Percentiles rank a stretch among this genome's conserved stretches.
These are phyloP conservation scores for Heliopora coerulea DNA, from an alignment of 92 coral and sea anemone genomes.

Conservation along the genomic window DNA sequence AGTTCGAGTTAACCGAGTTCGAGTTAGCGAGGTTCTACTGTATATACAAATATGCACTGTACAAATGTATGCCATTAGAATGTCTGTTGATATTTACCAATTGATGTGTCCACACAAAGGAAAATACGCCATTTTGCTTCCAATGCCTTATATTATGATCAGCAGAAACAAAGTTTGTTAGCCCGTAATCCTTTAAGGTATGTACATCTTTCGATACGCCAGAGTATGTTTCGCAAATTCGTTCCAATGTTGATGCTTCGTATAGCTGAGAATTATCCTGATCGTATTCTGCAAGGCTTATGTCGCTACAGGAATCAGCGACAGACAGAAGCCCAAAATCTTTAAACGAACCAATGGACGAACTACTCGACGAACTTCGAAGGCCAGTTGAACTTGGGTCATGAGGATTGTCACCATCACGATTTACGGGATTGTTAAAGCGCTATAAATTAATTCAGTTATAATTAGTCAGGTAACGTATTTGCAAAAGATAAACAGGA, in stretches of 20 bases:
- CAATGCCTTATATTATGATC: background rate
- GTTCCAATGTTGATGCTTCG: constrained; percentile 10
- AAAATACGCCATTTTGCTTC: constrained; percentile 2
- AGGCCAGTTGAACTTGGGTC: background rate
- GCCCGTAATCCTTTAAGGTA: constrained; percentile 14
- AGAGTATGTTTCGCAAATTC: constrained; percentile 16
- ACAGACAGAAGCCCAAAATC: constrained; percentile 29
- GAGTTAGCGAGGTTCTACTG: no score
- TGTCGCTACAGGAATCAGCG: constrained; percentile 16
- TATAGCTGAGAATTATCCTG: constrained; percentile 12
- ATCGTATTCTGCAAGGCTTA: constrained; percentile 13
- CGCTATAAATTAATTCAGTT: background rate
- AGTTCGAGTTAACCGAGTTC: no score
- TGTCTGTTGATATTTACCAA: constrained; percentile 25
- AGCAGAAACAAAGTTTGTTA: constrained; percentile 3
- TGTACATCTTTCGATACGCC: constrained; percentile 19
- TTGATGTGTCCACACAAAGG: constrained; percentile 22
- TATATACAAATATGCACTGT: no score
- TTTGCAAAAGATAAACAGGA: no score
- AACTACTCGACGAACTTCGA: constrained; percentile 16
- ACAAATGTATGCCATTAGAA: no score
- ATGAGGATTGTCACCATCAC: background rate
- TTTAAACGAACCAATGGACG: constrained; percentile 29
- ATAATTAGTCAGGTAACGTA: no score
- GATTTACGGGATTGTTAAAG: constrained; percentile 8